Base-by-base conservation (phyloP, 2,888 invertebrate species). In the Drosophila rubida region DNA sequence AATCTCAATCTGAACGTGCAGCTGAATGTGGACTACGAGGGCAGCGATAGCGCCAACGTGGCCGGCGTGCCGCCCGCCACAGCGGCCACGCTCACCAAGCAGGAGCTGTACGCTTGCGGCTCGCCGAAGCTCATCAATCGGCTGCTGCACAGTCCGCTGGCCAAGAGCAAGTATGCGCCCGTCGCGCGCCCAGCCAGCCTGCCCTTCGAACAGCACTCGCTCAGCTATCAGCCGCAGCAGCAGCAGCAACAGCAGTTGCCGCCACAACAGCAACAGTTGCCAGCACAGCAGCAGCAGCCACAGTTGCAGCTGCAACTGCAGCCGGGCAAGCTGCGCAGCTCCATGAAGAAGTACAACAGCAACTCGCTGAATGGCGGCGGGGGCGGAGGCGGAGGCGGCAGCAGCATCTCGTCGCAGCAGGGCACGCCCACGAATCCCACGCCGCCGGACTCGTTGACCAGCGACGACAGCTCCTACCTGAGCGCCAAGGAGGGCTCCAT, bases 401-500 rank as follows among this genome's bases (percentile, higher is more conserved):
- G 51, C 39, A 70, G 78, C 64, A 69, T 61, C 8, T 81, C 84
- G 8, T 89, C 88, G n/a, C 88, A 89, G 50, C 89, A 89, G 64
- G 89, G 90, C 13, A 96, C 96, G 0, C 96, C 96, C 14, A 96
- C 96, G 0, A 96, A 96, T 90, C 96, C 96, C 1, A 96, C 97
- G 5, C 97, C 97, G 0, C 96, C 97, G 0, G 97, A 97, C 83
- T 96, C 96, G 75, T 89, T 96, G 65, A 95, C 96, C 0, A 96
- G 96, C 86, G 97, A 97, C 82, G 97, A 97, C 89, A 96, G 96
- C 87, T 96, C 96, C 42, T 97, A 97, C 91, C 95, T 96, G 78
- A 97, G 97, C 7, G 97, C 97, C 14, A 94, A 96, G 86, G 96
- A 96, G 86, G 94, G 93, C 67, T 93, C 93, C 0, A 94, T 94